phyloP scores from a whole-genome alignment of 2,888 invertebrate species.

The Sepiola atlantica region DNA sequence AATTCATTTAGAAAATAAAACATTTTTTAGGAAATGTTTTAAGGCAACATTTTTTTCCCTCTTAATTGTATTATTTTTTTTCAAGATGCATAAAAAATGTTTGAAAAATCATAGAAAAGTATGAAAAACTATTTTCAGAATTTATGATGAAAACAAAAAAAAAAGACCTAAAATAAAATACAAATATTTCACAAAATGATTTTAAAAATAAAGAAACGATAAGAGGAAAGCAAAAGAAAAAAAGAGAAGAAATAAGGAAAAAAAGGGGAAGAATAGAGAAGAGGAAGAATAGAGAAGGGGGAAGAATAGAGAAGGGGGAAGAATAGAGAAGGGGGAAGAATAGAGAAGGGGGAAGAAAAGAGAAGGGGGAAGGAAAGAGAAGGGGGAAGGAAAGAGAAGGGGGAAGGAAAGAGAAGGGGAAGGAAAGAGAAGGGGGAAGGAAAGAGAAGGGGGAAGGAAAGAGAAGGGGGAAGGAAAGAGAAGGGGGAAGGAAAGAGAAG shows the following conservation, averaged over 20 bases:
- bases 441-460: not conserved
- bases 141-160: not conserved
- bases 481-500: not conserved
- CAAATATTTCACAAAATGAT: not conserved
- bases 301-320: slow-evolving; percentile 45
- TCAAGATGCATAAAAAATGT: slow-evolving; percentile 5
- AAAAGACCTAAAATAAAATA: not conserved
- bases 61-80: not conserved
- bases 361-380: slow-evolving; percentile 46
- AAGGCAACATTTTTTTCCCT: not conserved
- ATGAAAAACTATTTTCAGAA: slow-evolving; percentile 23
- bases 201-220: not conserved
- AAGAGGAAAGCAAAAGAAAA: slow-evolving; percentile 40
- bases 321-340: slow-evolving; percentile 1
- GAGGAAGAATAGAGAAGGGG: slow-evolving; percentile 32
- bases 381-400: slow-evolving; percentile 36
- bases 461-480: not conserved
- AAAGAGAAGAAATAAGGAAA: slow-evolving; percentile 48
- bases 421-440: slow-evolving; percentile 10
- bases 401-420: slow-evolving; percentile 38
- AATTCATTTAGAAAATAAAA: not conserved
- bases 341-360: not conserved
- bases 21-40: not conserved
- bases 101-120: not conserved
- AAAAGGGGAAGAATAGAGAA: slow-evolving; percentile 4